These are phyloP conservation scores for Camelus dromedarius DNA, from an alignment of 2,113 vertebrate genomes.

Conservation along the genomic window DNA sequence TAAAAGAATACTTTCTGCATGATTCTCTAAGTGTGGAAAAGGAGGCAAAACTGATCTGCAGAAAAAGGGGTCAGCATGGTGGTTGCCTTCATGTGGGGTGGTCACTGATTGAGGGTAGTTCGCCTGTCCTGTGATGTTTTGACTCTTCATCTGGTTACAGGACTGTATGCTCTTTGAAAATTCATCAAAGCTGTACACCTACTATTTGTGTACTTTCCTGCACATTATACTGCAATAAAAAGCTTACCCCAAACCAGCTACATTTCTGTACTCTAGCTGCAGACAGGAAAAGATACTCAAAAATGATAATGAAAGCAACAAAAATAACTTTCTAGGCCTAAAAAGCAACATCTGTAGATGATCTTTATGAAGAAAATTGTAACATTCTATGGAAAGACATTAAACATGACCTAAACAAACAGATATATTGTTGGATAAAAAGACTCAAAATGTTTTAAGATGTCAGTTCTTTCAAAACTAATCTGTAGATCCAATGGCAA, in stretches of 20 bases:
- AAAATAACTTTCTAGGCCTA: not conserved
- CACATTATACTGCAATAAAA: not conserved
- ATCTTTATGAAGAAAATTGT: slow-evolving; percentile 25
- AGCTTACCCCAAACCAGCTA: slow-evolving; percentile 20
- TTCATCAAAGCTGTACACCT: not conserved
- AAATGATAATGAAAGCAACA: slow-evolving; percentile 35
- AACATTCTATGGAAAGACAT: slow-evolving; percentile 4
- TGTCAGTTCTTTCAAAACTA: not conserved
- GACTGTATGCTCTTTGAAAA: not conserved
- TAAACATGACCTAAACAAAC: slow-evolving; percentile 6
- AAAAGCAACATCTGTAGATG: not conserved
- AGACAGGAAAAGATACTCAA: slow-evolving; percentile 1
- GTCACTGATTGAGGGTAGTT: not conserved
- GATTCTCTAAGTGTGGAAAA: not conserved
- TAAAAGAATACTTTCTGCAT: not conserved
- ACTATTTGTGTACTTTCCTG: not conserved
- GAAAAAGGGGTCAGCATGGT: not conserved
- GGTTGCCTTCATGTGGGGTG: not conserved
- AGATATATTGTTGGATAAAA: slow-evolving; percentile 30
- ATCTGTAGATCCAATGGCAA: not conserved
- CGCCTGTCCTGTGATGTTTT: not conserved
- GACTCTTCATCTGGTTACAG: not conserved
- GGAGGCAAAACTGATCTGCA: not conserved
- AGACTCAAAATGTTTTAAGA: not conserved
- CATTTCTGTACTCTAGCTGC: not conserved